Base-by-base conservation (phyloP, 2,888 invertebrate genomes). In the Xylophagus ater region DNA sequence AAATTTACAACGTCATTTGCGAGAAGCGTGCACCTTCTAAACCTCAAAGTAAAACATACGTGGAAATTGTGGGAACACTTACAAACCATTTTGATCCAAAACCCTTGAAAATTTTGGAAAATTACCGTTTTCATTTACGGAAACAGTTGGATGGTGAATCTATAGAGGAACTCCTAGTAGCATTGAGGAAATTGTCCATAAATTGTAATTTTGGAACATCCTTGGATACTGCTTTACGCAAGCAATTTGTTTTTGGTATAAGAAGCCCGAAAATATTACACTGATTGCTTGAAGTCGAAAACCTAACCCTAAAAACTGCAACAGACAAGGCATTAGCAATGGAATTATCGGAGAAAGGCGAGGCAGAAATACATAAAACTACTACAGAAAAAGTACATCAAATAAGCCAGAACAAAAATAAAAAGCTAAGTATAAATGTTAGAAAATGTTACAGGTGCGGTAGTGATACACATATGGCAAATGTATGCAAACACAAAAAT, bases 211-310 rank as follows among this genome's bases (percentile, higher is more conserved):
- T 53, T 41, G 49, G 48, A 13, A 31, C 26, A 12, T 53, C 47
- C 36, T 45, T 54, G 37, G 49, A 50, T 5, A 51, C 48, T n/a
- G 52, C 23, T 25, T n/a, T 53, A 34, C 30, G 52, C 13, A 53
- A 54, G 37, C 51, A 53, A 47, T 52, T 53, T 34, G 49, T 52
- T 26, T 51, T 51, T 42, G 52, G 52, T 1, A 32, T 53, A 28
- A 28, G 44, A 13, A 49, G 47, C 33, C 37, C 44, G 20, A 41
- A 43, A 34, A 52, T 51, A 4, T 49, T 54, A 45, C 47, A 42
- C 18, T 40, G 54, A 8, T 37, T 53, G 9, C 41, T 55, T 12
- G 51, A 54, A 40, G 42, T 38, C 20, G 46, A 44, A 28, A 37
- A 51, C 19, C 33, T 53, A 34, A 48, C 48, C 2, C 33, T 50